phyloP scores from a whole-genome alignment of 2,888 invertebrate genomes.

The Rutpela maculata region DNA sequence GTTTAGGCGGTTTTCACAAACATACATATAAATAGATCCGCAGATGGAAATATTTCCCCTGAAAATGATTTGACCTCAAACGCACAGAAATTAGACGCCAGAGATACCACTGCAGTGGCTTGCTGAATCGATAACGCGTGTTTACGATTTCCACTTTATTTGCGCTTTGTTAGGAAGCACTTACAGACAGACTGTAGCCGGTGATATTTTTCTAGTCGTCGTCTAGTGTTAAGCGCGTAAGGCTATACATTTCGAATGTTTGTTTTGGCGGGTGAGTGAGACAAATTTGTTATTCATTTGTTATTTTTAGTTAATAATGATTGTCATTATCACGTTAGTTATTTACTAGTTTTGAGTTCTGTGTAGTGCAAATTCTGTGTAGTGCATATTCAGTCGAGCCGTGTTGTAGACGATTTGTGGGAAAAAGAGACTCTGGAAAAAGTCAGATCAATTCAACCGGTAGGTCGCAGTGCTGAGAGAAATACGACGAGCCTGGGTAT shows the following conservation, averaged over 20 bases:
- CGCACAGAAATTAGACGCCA: slow-evolving; percentile 21
- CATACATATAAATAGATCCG: slow-evolving; percentile 25
- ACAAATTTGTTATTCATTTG: neutral
- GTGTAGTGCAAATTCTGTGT: too few species aligned
- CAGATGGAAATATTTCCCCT: slow-evolving; percentile 20
- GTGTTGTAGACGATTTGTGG: too few species aligned
- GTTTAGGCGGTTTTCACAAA: neutral
- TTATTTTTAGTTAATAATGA: neutral
- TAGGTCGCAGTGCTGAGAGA: too few species aligned
- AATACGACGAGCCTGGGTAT: too few species aligned
- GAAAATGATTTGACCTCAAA: slow-evolving; percentile 26
- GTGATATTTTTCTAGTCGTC: slow-evolving; percentile 12
- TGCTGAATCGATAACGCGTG: slow-evolving; percentile 28
- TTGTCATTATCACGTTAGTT: too few species aligned
- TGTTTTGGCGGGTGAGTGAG: slow-evolving; percentile 16
- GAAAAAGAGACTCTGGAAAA: too few species aligned
- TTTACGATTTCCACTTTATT: slow-evolving; percentile 6
- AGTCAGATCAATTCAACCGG: too few species aligned
- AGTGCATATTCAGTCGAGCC: too few species aligned
- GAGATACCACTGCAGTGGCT: slow-evolving; percentile 19
- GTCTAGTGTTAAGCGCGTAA: neutral
- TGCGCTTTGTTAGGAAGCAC: slow-evolving; percentile 7
- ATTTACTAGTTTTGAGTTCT: too few species aligned
- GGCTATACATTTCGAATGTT: neutral
- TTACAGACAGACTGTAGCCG: slow-evolving; percentile 15